Percentiles rank a stretch among this genome's conserved stretches.
phyloP scores from a whole-genome alignment of 2,113 vertebrate genomes.

The Origma solitaria region DNA sequence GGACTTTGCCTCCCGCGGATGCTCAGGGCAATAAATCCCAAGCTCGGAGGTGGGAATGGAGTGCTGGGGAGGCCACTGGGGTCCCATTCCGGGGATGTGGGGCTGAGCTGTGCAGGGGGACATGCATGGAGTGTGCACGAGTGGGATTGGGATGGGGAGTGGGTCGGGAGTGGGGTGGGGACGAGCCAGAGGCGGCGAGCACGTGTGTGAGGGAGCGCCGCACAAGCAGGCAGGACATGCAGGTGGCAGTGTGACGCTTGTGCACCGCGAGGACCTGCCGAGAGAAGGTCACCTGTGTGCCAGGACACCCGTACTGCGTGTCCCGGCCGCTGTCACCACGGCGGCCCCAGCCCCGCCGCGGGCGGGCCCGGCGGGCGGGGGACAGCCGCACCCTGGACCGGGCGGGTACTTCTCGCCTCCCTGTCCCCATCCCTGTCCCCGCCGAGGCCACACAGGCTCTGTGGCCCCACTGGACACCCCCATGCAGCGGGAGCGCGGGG shows the following conservation, averaged over 20 bases:
- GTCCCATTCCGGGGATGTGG: background rate
- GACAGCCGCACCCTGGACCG: background rate
- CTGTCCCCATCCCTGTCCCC: background rate
- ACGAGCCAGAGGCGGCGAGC: background rate
- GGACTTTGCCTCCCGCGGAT: slow-evolving; percentile 10
- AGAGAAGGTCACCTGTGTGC: background rate
- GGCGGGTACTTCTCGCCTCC: background rate
- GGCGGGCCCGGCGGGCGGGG: background rate
- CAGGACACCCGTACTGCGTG: background rate
- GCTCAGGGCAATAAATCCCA: background rate
- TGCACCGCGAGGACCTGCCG: background rate
- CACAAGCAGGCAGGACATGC: background rate
- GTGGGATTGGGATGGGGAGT: too few relatives aligned
- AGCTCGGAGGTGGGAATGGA: rapidly evolving
- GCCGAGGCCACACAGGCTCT: background rate
- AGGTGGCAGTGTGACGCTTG: background rate
- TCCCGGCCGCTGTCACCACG: background rate
- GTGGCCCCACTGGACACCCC: background rate
- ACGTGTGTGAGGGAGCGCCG: rapidly evolving
- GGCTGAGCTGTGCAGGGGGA: background rate
- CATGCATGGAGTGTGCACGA: rapidly evolving
- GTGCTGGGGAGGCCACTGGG: rapidly evolving
- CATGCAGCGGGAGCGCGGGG: background rate
- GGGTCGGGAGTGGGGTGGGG: background rate
- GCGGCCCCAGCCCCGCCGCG: background rate